phyloP scores from a whole-genome alignment of 2,888 invertebrate species.

The Cactoblastis cactorum region DNA sequence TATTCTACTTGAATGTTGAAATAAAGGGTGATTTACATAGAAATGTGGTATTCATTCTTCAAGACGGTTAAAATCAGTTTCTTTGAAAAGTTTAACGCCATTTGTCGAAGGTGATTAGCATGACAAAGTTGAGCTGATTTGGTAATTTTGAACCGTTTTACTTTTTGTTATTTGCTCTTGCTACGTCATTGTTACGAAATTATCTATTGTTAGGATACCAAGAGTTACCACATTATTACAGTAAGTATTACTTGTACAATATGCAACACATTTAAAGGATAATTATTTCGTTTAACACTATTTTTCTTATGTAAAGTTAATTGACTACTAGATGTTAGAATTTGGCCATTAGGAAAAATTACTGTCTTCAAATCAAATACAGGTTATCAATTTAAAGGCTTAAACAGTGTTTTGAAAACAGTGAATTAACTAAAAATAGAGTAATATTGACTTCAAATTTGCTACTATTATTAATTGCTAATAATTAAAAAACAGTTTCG shows the following conservation, averaged over 20 bases:
- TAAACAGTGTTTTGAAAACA: too few species aligned
- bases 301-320: not conserved
- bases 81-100: slow-evolving; percentile 4
- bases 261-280: not conserved
- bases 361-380: too few species aligned
- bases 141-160: slow-evolving; percentile 28
- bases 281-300: not conserved
- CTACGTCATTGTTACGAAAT: slow-evolving; percentile 17
- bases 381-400: too few species aligned
- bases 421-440: too few species aligned
- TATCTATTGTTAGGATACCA: slow-evolving; percentile 3
- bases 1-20: slow-evolving; percentile 6
- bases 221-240: not conserved
- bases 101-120: slow-evolving; percentile 26
- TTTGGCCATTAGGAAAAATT: too few species aligned
- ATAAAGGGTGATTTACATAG: slow-evolving; percentile 28
- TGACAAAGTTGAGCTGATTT: slow-evolving; percentile 33
- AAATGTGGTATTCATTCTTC: slow-evolving; percentile 20
- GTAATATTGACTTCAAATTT: too few species aligned
- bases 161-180: slow-evolving; percentile 21
- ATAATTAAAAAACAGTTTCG: too few species aligned
- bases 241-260: not conserved
- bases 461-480: too few species aligned
- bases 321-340: too few species aligned
- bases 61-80: not conserved